phyloP scores from a whole-genome alignment of 1,140 invertebrate species.

The Drosophila yakuba region DNA sequence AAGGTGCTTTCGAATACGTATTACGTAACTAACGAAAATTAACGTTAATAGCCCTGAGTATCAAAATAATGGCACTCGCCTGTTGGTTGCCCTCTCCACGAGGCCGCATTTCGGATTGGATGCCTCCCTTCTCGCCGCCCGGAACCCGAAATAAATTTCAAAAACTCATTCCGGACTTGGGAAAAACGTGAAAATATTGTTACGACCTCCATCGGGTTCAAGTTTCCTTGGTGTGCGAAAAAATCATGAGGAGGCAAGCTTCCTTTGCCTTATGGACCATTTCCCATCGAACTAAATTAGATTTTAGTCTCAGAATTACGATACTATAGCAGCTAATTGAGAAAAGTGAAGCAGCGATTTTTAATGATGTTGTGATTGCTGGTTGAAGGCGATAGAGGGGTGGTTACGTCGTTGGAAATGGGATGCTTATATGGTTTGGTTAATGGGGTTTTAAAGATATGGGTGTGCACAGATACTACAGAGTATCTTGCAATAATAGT shows the following conservation, averaged over 20 bases:
- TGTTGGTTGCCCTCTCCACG: slow-evolving; percentile 45
- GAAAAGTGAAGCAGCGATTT: slow-evolving; percentile 75
- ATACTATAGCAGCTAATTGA: slow-evolving; percentile 68
- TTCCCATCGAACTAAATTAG: slow-evolving; percentile 75
- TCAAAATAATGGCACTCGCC: slow-evolving; percentile 76
- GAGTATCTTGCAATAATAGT: neutral
- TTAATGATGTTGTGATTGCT: slow-evolving; percentile 70
- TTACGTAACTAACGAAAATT: slow-evolving; percentile 84
- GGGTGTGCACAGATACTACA: neutral
- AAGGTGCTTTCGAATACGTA: slow-evolving; percentile 80
- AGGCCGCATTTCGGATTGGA: slow-evolving; percentile 49
- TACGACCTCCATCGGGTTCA: slow-evolving; percentile 58
- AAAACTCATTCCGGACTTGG: slow-evolving; percentile 82
- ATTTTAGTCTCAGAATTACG: slow-evolving; percentile 76
- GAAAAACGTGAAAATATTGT: slow-evolving; percentile 83
- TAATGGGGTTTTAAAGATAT: neutral
- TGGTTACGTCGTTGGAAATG: slow-evolving; percentile 8
- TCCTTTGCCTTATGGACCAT: slow-evolving; percentile 17
- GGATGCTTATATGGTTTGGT: slow-evolving; percentile 12
- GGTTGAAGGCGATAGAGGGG: neutral
- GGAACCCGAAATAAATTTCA: slow-evolving; percentile 66
- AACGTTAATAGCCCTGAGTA: slow-evolving; percentile 81
- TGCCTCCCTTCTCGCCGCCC: slow-evolving; percentile 13
- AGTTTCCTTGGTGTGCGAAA: slow-evolving; percentile 15
- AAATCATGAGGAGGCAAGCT: neutral